Percentiles rank a stretch among this genome's conserved stretches.
Conservation (phyloP, 2,888 invertebrate genomes). For the Spodoptera exigua region DNA sequence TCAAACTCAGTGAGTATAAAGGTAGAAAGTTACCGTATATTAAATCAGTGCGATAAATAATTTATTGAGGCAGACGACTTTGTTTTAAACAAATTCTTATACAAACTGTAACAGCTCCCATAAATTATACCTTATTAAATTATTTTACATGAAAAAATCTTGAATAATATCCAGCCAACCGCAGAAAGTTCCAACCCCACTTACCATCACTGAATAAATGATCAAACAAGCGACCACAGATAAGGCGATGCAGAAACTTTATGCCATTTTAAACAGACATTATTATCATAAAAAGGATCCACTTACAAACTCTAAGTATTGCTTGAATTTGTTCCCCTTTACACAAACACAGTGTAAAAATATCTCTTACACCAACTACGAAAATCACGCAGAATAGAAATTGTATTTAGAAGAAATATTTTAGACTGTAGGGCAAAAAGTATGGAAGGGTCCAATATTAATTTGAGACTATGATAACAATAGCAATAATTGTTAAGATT, state of each 20-base stretch:
- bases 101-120: constrained; percentile 8
- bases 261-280: constrained; percentile 65
- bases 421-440: constrained; percentile 32
- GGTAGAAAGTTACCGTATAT: no score
- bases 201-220: constrained; percentile 68
- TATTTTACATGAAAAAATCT: constrained; percentile 33
- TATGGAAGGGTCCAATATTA: constrained; percentile 53
- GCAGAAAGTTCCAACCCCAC: constrained; percentile 48
- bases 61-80: no score
- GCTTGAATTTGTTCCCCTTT: constrained; percentile 56
- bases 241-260: constrained; percentile 69
- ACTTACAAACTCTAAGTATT: constrained; percentile 64
- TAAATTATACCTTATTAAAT: constrained; percentile 17
- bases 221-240: constrained; percentile 63
- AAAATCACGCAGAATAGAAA: constrained; percentile 6
- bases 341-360: constrained; percentile 32
- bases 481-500: constrained; percentile 64
- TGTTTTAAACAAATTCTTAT: not conserved
- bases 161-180: constrained; percentile 37
- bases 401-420: not conserved
- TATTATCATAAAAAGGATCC: constrained; percentile 64
- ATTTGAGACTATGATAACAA: constrained; percentile 59
- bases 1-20: no score
- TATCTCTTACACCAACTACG: not conserved
- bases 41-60: no score